A percentile compares a stretch with the other conserved stretches of the same genome.
Conservation (phyloP, 2,113 vertebrate species). For the Gorsachius goisagi region DNA sequence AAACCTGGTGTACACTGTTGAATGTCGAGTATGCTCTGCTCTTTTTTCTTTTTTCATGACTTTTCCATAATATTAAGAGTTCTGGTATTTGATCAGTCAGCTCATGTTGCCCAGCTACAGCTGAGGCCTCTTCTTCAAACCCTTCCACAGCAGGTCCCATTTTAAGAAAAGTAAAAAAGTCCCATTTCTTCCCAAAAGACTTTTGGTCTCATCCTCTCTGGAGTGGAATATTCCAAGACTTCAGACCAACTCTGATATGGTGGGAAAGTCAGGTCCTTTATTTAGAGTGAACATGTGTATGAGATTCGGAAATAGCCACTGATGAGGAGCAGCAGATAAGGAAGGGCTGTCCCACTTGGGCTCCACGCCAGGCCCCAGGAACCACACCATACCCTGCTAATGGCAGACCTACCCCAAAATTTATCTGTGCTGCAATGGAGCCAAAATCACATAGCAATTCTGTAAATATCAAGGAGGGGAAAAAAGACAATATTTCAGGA, state of each 20-base stretch:
- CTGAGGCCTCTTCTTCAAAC: neutral
- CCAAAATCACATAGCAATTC: neutral
- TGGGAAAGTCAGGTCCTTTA: neutral
- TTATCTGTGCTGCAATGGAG: neutral
- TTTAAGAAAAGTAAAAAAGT: neutral
- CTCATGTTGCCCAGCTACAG: neutral
- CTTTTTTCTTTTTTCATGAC: neutral
- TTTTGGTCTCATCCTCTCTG: neutral
- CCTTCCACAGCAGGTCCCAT: neutral
- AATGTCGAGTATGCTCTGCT: neutral
- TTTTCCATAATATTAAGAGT: neutral
- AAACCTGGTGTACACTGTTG: neutral
- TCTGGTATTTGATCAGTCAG: neutral
- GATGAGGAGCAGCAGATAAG: neutral
- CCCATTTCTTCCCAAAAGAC: neutral
- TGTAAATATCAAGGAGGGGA: neutral
- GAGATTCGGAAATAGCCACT: neutral
- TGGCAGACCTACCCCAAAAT: neutral
- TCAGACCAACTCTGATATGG: neutral
- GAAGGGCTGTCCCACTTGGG: neutral
- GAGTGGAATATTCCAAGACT: neutral
- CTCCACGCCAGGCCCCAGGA: neutral
- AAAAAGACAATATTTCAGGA: neutral
- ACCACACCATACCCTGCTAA: neutral
- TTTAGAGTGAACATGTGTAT: neutral